Base-by-base conservation (phyloP, 2,113 vertebrate genomes). In the Arothron firmamentum region DNA sequence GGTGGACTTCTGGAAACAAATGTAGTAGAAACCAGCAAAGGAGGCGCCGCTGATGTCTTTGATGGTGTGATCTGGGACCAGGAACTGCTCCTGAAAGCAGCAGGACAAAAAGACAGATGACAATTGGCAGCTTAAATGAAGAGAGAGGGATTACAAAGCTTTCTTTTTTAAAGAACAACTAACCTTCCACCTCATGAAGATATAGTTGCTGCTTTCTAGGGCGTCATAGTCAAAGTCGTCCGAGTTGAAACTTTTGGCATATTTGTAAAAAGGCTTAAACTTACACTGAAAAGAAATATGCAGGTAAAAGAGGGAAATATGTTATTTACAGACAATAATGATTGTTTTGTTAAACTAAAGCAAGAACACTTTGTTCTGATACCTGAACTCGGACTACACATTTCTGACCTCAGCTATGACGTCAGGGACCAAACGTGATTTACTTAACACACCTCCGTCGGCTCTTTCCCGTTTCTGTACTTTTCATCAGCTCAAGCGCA, bases 121-220 rank as follows among this genome's bases (percentile, higher is more conserved):
- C 68, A 56, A 60, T 1, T 2, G 2, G n/a, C 17, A n/a, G 51
- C 20, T 20, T 4, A 6, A 34, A 18, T 9, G 4, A 13, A 31
- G 25, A 43, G 43, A 19, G 10, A 53, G 4, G 50, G 2, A 42
- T 2, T 43, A 12, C 14, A 17, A 42, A 52, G 16, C 45, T 5
- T 6, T 7, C 11, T 11, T 31, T 11, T 31, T 2, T n/a, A 17
- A n/a, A 47, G 13, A 17, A 15, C 43, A 45, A 69, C 81, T 85
- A 83, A 99, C 97, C 94, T 99, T 99, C 97, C 96, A 99, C 64
- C 96, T 93, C 97, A 99, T 99, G 90, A 98, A 99, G 87, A 99
- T 93, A 62, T 94, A 98, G 78, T 99, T 96, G 38, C 96, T 94
- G 43, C 85, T 94, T 87, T 96, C 94, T 86, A 99, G 89, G 25